A percentile compares a stretch with the other conserved stretches of the same genome.
Evolutionary conservation across 2,797 vertebrate genomes (phyloP).

Genomic region (Chelidonichthys spinosus): DNA sequence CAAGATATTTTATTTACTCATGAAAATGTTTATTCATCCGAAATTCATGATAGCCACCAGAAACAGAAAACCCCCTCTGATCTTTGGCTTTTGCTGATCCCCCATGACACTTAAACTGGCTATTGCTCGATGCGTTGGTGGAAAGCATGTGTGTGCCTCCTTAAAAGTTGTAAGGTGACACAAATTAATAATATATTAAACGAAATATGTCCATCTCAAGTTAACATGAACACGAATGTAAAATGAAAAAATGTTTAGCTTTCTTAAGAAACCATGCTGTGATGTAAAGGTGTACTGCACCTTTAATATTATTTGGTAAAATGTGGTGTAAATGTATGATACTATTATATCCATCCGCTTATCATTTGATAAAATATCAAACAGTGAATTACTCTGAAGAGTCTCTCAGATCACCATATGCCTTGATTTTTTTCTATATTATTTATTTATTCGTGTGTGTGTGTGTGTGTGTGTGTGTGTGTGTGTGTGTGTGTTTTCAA

Average conservation of each 20-base stretch:
- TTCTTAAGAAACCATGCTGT: not conserved
- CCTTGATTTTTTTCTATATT: conserved; percentile 22
- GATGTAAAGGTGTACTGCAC: too few relatives aligned
- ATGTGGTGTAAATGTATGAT: not conserved
- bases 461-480: conserved; percentile 20
- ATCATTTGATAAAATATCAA: conserved; percentile 5
- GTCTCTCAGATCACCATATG: conserved; percentile 35
- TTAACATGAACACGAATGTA: not conserved
- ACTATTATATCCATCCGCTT: not conserved
- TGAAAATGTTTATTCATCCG: conserved; percentile 19
- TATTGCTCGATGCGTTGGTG: not conserved
- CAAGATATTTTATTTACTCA: conserved; percentile 35
- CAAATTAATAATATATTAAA: conserved; percentile 34
- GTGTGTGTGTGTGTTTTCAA: conserved; percentile 32
- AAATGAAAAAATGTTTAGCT: not conserved
- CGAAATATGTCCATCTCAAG: not conserved
- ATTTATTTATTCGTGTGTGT: conserved; percentile 19
- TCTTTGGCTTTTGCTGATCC: conserved; percentile 14
- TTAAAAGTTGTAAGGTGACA: conserved; percentile 23
- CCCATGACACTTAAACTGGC: conserved; percentile 12
- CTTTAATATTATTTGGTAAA: not conserved
- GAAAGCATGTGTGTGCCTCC: not conserved
- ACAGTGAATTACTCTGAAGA: not conserved
- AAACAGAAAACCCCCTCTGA: not conserved
- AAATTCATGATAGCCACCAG: conserved; percentile 20